Evolutionary conservation across 2,888 invertebrate genomes (phyloP).

Genomic region (Liodrosophila aerea): DNA sequence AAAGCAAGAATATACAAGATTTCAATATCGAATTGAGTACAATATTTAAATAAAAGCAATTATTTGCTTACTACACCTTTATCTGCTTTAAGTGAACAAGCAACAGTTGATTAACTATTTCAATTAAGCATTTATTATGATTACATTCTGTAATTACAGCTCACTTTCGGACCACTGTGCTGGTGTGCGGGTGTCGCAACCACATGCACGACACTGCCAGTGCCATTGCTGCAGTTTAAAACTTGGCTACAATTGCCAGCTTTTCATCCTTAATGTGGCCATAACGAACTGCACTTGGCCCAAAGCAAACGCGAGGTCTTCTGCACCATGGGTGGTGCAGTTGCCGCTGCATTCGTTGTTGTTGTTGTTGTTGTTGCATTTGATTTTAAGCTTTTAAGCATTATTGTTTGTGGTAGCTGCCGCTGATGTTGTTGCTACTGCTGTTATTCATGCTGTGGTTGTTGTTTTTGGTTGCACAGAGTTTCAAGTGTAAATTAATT

Average conservation of each 20-base stretch:
- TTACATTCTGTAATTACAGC: too few species aligned
- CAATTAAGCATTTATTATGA: neutral
- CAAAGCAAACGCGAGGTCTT: conserved; percentile 5
- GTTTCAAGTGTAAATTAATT: conserved; percentile 76
- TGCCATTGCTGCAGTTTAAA: too few species aligned
- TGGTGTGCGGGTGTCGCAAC: conserved; percentile 7
- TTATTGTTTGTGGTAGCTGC: conserved; percentile 30
- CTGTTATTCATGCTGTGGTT: conserved; percentile 27
- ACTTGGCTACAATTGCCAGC: neutral
- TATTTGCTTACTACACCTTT: too few species aligned
- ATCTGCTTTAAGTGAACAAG: too few species aligned
- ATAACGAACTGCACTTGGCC: conserved; percentile 56
- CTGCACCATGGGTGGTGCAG: conserved; percentile 47
- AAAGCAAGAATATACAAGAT: too few species aligned
- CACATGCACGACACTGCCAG: too few species aligned
- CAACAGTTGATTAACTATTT: conserved; percentile 2
- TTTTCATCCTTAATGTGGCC: conserved; percentile 44
- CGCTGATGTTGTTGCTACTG: conserved; percentile 13
- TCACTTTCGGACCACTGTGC: conserved; percentile 18
- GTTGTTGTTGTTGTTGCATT: conserved; percentile 48
- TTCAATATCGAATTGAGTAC: too few species aligned
- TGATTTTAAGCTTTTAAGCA: conserved; percentile 48
- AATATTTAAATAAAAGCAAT: too few species aligned
- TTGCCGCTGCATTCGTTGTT: too few species aligned
- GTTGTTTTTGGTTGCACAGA: conserved; percentile 49